Evolutionary conservation across 30 jellyfish, hydroid and myxozoan genomes (phyloP), one percentile per base, ranked within the genome.

Genomic region (Chrysaora quinquecirrha): DNA sequence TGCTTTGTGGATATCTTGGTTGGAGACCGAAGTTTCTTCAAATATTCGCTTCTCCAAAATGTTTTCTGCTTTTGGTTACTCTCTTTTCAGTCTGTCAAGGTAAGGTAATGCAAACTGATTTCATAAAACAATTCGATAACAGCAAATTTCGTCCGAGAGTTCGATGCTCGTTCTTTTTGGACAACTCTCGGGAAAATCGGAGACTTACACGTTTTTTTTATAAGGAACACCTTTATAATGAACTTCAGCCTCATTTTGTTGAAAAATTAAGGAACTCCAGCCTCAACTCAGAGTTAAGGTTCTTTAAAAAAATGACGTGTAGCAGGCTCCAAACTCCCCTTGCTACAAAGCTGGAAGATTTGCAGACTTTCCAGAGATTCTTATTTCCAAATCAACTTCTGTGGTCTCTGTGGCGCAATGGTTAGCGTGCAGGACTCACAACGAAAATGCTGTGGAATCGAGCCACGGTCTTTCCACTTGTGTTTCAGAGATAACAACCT

Each of bases 21-120:
- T 92, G 95, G 96, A 87, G 98, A 30, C 98, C 98, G 19, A 80
- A 92, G 0, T 92, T 83, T 48, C 82, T 92, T 18, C 98, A 92
- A 49, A 67, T 62, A 54, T 66, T 92, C 24, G 77, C 87, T n/a
- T 25, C 74, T 19, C 91, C 95, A 27, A 82, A 75, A 32, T 90
- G 83, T 33, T 86, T 92, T 77, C 31, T 92, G 24, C 47, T 81
- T n/a, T 30, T 67, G 31, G 29, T 92, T 1, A 19, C 92, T 48
- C 7, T 86, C 1, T 63, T 76, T 25, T 86, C 98, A 11, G 28
- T 80, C 19, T 23, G 64, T 19, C 95, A 89, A 86, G 98, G 98
- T 92, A 48, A 72, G 64, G 31, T 4, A 32, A 9, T 27, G n/a
- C n/a, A n/a, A n/a, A 31, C 6, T 34, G 64, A 16, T 16, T 24